A percentile compares a stretch with the other conserved stretches of the same genome.
These are phyloP conservation scores for Limnothrissa miodon DNA, from an alignment of 2,113 vertebrate genomes.

Conservation along the genomic window DNA sequence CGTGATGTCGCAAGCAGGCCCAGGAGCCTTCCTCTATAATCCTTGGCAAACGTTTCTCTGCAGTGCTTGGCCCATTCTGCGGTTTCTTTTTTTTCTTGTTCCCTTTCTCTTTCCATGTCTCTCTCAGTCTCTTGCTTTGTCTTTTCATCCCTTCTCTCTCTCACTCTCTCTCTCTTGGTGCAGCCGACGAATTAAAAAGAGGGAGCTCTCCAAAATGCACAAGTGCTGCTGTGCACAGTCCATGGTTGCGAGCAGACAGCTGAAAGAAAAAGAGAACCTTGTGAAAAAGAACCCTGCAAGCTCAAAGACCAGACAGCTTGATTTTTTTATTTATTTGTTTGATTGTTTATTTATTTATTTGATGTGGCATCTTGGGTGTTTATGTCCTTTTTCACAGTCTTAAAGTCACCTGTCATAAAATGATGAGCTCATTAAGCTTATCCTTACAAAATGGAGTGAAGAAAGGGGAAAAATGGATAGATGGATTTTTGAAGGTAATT, in stretches of 20 bases:
- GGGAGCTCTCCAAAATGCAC: conserved; percentile 9
- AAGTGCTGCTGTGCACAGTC: background rate
- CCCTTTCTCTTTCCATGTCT: too few relatives aligned
- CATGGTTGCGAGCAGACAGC: background rate
- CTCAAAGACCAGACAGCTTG: background rate
- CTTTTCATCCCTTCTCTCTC: too few relatives aligned
- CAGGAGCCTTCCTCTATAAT: conserved; percentile 29
- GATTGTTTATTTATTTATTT: too few relatives aligned
- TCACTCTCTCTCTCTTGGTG: background rate
- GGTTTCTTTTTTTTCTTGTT: too few relatives aligned
- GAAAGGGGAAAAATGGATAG: conserved; percentile 42
- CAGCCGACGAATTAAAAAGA: conserved; percentile 11
- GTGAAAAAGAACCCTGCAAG: background rate
- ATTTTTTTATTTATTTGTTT: background rate
- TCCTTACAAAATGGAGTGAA: conserved; percentile 20
- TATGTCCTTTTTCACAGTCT: background rate
- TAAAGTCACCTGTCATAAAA: conserved; percentile 14
- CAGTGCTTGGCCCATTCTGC: too few relatives aligned
- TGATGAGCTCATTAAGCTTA: conserved; percentile 28
- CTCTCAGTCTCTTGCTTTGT: too few relatives aligned
- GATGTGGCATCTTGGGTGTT: too few relatives aligned
- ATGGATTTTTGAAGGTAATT: conserved; percentile 61
- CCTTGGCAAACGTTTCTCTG: conserved; percentile 23
- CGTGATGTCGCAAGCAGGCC: conserved; percentile 20
- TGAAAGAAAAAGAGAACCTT: background rate